These are phyloP conservation scores for Neofelis nebulosa DNA, from an alignment of 2,113 vertebrate genomes.

Conservation along the genomic window DNA sequence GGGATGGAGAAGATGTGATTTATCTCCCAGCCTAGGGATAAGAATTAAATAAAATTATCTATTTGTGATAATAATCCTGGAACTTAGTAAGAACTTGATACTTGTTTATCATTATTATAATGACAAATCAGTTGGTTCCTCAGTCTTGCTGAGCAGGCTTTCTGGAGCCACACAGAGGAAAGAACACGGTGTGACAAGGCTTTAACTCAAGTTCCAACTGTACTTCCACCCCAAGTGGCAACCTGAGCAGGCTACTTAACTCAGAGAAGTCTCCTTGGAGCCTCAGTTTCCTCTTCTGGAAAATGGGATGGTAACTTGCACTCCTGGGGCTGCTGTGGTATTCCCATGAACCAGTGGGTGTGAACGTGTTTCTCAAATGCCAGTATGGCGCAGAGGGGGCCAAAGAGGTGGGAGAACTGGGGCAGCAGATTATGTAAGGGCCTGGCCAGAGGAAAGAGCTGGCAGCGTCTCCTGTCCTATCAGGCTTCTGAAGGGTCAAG, in stretches of 20 bases:
- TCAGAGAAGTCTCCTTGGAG: background rate
- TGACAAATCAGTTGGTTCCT: background rate
- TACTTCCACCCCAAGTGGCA: background rate
- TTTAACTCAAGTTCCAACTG: background rate
- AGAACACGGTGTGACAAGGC: background rate
- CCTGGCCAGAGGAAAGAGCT: background rate
- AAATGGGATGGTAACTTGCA: background rate
- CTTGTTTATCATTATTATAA: background rate
- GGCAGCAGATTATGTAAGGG: background rate
- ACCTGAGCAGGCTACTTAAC: background rate
- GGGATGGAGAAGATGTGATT: background rate
- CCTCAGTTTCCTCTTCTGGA: constrained; percentile 42
- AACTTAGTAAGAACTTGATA: background rate
- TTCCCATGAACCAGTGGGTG: background rate
- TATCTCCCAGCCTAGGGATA: background rate
- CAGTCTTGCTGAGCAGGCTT: background rate
- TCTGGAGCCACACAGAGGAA: background rate
- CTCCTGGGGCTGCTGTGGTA: background rate
- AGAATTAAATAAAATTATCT: background rate
- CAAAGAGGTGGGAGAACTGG: background rate
- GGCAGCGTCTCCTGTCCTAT: background rate
- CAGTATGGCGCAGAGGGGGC: background rate
- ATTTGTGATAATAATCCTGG: background rate
- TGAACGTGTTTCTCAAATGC: background rate
- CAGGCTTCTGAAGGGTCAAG: background rate